Percentiles rank a stretch among this genome's conserved stretches.
phyloP scores from a whole-genome alignment of 2,888 invertebrate species.

The Ischnura elegans region DNA sequence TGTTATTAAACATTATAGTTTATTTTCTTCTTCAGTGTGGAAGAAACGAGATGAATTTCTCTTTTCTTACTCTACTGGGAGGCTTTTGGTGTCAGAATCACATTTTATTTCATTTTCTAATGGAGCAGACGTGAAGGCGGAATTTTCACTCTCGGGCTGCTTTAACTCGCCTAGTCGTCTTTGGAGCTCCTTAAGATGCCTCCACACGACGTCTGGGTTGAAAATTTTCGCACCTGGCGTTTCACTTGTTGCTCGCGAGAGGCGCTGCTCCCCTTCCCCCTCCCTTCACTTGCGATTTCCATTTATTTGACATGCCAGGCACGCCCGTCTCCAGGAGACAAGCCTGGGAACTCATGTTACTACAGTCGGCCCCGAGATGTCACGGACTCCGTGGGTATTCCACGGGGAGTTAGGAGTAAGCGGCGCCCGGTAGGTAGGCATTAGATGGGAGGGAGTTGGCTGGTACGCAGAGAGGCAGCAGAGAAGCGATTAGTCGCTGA shows the following conservation, averaged over 20 bases:
- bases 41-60: too few species aligned
- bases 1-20: too few species aligned
- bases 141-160: too few species aligned
- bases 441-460: not conserved
- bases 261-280: not conserved
- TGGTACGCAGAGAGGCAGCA: too few species aligned
- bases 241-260: slow-evolving; percentile 51
- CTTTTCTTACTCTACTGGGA: too few species aligned
- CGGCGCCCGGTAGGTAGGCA: not conserved
- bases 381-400: slow-evolving; percentile 1
- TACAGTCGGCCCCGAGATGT: not conserved
- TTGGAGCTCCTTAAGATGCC: not conserved
- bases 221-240: slow-evolving; percentile 16
- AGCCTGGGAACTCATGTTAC: not conserved
- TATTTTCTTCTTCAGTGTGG: too few species aligned
- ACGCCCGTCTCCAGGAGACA: slow-evolving; percentile 30
- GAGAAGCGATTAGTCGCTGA: too few species aligned
- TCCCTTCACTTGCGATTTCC: slow-evolving; percentile 19
- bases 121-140: too few species aligned
- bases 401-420: not conserved
- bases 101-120: too few species aligned
- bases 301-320: slow-evolving; percentile 39
- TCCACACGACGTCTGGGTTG: not conserved
- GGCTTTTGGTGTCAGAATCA: too few species aligned
- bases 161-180: not conserved